phyloP scores from a whole-genome alignment of 1,140 invertebrate genomes.

The Polypedilum vanderplanki region DNA sequence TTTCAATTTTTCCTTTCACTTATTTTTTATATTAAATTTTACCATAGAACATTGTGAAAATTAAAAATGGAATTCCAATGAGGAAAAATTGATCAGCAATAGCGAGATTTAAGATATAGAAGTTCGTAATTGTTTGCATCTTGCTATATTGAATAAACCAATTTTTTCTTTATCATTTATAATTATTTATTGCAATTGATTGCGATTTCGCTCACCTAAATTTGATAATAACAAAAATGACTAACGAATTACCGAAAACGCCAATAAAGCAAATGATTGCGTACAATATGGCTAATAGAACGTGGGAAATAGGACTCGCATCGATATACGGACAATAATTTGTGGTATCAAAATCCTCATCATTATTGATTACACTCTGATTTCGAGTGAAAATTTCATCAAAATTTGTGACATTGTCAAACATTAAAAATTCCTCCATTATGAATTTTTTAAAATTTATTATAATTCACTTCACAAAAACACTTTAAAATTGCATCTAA shows the following conservation, averaged over 20 bases:
- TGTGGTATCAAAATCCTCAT: background rate
- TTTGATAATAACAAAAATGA: background rate
- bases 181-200: background rate
- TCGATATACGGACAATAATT: background rate
- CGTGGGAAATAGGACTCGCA: background rate
- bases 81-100: background rate
- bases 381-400: background rate
- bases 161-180: background rate
- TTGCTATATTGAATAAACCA: background rate
- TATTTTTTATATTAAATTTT: background rate
- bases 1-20: too few relatives aligned
- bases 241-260: background rate
- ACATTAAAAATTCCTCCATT: background rate
- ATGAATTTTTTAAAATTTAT: background rate
- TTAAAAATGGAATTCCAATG: background rate
- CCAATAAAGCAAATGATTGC: background rate
- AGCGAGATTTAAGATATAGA: background rate
- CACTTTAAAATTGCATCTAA: background rate
- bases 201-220: background rate
- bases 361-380: background rate
- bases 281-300: background rate
- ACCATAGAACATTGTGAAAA: constrained; percentile 15
- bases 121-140: background rate
- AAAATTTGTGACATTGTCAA: background rate
- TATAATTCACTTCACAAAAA: background rate